Evolutionary conservation across 2,888 invertebrate genomes (phyloP).

Genomic region (Petrolisthes cinctipes): DNA sequence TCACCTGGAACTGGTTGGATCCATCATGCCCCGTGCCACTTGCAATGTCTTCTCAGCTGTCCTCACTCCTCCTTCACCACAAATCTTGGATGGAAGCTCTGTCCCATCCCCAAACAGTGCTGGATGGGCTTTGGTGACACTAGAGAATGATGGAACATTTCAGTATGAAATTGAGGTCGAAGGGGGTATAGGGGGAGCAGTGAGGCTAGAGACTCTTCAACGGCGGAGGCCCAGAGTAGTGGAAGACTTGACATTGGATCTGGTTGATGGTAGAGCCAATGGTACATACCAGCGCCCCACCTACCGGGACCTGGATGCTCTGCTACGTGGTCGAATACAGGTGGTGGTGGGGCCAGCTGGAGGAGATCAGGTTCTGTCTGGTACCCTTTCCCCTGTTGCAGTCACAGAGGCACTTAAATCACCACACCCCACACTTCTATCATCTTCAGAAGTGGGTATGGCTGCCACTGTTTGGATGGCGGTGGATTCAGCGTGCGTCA

Average conservation of each 20-base stretch:
- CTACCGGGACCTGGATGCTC: conserved; percentile 64
- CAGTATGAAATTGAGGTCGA: conserved; percentile 65
- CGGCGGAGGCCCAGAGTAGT: conserved; percentile 54
- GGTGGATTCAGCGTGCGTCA: conserved; percentile 66
- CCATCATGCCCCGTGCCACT: conserved; percentile 66
- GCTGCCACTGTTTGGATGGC: conserved; percentile 67
- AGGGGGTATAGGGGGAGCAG: conserved; percentile 37
- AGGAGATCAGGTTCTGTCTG: conserved; percentile 66
- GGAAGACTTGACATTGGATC: conserved; percentile 56
- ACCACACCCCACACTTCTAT: conserved; percentile 63
- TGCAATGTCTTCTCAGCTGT: conserved; percentile 66
- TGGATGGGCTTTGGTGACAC: conserved; percentile 65
- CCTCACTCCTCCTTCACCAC: conserved; percentile 58
- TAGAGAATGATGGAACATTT: conserved; percentile 66
- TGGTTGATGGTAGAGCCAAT: conserved; percentile 60
- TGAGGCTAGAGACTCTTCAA: conserved; percentile 54
- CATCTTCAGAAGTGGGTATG: conserved; percentile 63
- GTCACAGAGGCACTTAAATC: conserved; percentile 67
- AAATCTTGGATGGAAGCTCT: not conserved
- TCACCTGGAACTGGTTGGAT: conserved; percentile 65
- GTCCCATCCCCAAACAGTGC: conserved; percentile 36
- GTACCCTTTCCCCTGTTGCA: conserved; percentile 67
- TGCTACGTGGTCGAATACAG: conserved; percentile 55
- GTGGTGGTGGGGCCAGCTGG: conserved; percentile 57
- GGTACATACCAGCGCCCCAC: conserved; percentile 62